A percentile compares a stretch with the other conserved stretches of the same genome.
Conservation (phyloP, 1,140 invertebrate genomes). For the Panonychus citri region DNA sequence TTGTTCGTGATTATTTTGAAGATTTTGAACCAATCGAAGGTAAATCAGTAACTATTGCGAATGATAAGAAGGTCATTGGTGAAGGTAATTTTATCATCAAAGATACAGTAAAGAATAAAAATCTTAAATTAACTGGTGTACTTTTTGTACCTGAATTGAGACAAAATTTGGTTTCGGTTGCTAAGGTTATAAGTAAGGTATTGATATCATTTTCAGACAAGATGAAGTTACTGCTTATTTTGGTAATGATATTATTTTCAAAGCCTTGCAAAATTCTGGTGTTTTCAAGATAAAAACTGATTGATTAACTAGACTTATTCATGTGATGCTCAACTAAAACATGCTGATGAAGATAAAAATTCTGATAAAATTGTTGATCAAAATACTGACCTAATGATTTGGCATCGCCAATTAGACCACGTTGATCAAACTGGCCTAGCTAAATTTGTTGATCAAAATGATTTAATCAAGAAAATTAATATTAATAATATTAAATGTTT, state of each 20-base stretch:
- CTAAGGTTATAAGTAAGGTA: neutral
- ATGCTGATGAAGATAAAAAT: too few relatives aligned
- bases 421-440: neutral
- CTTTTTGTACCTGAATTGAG: neutral
- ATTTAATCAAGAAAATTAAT: too few relatives aligned
- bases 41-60: neutral
- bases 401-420: slow-evolving; percentile 4
- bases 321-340: too few relatives aligned
- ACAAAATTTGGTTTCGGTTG: neutral
- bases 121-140: neutral
- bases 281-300: too few relatives aligned
- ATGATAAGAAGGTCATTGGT: neutral
- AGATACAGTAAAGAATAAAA: neutral
- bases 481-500: too few relatives aligned
- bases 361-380: neutral
- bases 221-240: neutral
- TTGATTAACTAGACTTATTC: too few relatives aligned
- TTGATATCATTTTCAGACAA: neutral
- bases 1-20: neutral
- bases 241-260: neutral
- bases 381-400: neutral
- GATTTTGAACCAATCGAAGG: neutral
- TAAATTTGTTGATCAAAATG: neutral
- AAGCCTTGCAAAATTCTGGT: neutral
- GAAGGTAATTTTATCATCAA: neutral